Evolutionary conservation across 2,797 vertebrate species (phyloP).

Genomic region (Phrynocephalus guinanensis): DNA sequence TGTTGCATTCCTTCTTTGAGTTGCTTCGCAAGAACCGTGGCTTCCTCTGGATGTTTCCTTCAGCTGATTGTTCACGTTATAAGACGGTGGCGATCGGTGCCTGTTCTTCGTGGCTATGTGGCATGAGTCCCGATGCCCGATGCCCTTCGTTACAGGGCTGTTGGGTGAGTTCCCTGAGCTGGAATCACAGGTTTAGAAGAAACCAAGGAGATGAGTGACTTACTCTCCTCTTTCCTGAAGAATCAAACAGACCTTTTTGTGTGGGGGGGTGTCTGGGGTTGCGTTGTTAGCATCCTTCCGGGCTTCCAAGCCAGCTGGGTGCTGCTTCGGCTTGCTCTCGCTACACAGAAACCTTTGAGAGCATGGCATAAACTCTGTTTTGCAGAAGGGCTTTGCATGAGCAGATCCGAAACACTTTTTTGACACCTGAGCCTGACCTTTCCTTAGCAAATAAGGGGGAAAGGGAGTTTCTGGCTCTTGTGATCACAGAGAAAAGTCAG

Average conservation of each 20-base stretch:
- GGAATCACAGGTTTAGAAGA: neutral
- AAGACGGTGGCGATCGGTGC: no score
- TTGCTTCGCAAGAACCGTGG: neutral
- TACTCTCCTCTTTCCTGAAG: neutral
- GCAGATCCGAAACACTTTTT: neutral
- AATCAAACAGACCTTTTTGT: no score
- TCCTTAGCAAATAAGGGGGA: neutral
- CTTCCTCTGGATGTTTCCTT: neutral
- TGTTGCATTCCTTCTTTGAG: neutral
- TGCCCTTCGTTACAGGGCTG: neutral
- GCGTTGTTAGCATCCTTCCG: no score
- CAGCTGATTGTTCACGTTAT: neutral
- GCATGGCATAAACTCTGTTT: neutral
- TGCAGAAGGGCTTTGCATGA: neutral
- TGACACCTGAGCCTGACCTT: neutral
- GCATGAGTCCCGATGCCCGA: neutral
- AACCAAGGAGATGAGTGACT: neutral
- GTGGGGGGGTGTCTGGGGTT: no score
- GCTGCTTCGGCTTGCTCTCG: neutral
- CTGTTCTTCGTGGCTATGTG: neutral
- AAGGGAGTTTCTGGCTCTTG: neutral
- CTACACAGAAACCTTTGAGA: neutral
- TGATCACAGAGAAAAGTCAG: neutral
- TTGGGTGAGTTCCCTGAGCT: neutral
- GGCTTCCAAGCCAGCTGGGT: neutral